Evolutionary conservation across 2,113 vertebrate genomes (phyloP).

Genomic region (Chelonoidis abingdonii): DNA sequence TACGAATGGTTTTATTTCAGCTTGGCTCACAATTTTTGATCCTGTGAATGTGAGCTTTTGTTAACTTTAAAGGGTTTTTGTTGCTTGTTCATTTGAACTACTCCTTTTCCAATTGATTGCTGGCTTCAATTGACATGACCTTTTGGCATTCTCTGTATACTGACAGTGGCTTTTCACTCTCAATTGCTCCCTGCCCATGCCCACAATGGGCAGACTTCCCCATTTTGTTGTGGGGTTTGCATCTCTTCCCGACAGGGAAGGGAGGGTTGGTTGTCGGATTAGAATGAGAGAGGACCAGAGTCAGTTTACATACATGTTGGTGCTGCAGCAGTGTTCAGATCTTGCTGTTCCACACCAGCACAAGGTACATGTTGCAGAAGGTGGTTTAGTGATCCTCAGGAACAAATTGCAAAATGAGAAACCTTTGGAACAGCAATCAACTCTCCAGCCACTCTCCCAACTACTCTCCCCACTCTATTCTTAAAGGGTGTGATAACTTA

Average conservation of each 20-base stretch:
- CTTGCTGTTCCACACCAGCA: slow-evolving; percentile 1
- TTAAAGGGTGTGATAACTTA: slow-evolving; percentile 62
- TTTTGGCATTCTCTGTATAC: slow-evolving; percentile 36
- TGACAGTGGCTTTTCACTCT: slow-evolving; percentile 63
- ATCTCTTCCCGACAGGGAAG: slow-evolving; percentile 6
- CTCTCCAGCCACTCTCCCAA: slow-evolving; percentile 64
- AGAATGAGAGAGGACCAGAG: not conserved
- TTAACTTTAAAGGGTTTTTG: slow-evolving; percentile 54
- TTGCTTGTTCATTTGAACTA: slow-evolving; percentile 61
- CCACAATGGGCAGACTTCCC: slow-evolving; percentile 5
- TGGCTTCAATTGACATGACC: slow-evolving; percentile 59
- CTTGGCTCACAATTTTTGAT: slow-evolving; percentile 41
- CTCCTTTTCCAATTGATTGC: not conserved
- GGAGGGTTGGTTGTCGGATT: slow-evolving; percentile 43
- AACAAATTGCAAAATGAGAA: slow-evolving; percentile 8
- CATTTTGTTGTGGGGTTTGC: not conserved
- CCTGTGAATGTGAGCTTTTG: slow-evolving; percentile 30
- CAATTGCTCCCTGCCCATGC: not conserved
- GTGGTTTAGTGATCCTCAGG: not conserved
- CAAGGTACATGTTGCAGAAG: slow-evolving; percentile 41
- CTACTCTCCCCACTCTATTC: slow-evolving; percentile 37
- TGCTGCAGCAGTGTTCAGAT: not conserved
- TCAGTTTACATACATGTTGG: slow-evolving; percentile 1
- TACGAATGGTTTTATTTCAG: slow-evolving; percentile 53
- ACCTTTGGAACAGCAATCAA: slow-evolving; percentile 20